phyloP scores from a whole-genome alignment of 2,797 vertebrate genomes.

The Galaxias olidus region DNA sequence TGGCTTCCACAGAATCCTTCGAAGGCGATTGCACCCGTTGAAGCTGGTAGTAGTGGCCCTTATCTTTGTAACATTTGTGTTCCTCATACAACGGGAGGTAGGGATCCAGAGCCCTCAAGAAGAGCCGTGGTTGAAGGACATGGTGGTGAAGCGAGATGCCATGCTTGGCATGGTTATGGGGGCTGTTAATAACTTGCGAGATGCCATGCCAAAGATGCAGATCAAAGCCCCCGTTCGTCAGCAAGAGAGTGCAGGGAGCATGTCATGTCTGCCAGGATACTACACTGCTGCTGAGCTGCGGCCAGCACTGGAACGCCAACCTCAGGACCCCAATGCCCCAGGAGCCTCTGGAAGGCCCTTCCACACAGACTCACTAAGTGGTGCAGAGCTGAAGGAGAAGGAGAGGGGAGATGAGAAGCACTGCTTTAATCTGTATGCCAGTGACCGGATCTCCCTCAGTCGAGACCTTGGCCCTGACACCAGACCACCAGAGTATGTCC shows the following conservation, averaged over 20 bases:
- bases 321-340: constrained; percentile 85
- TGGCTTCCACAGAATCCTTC: constrained; percentile 78
- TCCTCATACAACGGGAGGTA: constrained; percentile 96
- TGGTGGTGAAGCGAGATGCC: constrained; percentile 83
- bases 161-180: constrained; percentile 91
- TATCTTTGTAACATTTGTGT: constrained; percentile 89
- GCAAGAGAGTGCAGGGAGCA: constrained; percentile 65
- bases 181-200: constrained; percentile 94
- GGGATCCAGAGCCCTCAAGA: constrained; percentile 81
- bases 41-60: constrained; percentile 84
- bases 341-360: constrained; percentile 93
- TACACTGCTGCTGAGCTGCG: constrained; percentile 89
- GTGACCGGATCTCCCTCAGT: constrained; percentile 95
- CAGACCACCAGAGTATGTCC: constrained; percentile 94
- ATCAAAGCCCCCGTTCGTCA: constrained; percentile 89
- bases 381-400: constrained; percentile 89
- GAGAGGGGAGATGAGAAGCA: constrained; percentile 90
- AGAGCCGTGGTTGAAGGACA: constrained; percentile 83
- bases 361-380: constrained; percentile 79
- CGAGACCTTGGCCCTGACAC: constrained; percentile 95
- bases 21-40: constrained; percentile 84
- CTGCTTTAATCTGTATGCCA: constrained; percentile 96
- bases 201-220: constrained; percentile 95
- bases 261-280: constrained; percentile 84
- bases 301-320: constrained; percentile 84